Base-by-base conservation (phyloP, 2,797 vertebrate genomes). In the Spizella passerina region DNA sequence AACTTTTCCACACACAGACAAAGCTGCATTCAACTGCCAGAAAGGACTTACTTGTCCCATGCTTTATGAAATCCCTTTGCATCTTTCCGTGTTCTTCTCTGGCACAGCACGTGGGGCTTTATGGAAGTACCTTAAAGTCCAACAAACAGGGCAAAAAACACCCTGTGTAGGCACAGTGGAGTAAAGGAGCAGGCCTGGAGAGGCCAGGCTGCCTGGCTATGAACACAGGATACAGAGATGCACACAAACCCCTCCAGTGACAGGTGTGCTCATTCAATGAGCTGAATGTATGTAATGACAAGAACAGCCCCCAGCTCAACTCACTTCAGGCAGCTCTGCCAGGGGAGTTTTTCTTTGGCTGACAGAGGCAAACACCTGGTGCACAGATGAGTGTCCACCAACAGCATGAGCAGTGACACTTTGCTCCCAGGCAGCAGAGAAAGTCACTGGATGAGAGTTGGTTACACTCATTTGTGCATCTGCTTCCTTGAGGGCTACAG, bases 111-210 rank as follows among this genome's bases (percentile, higher is more conserved):
- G 43, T 0, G 0, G 9, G 10, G 16, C 38, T 63, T 85, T 49
- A 29, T 88, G 53, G 64, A 86, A 84, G 17, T 9, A 30, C n/a
- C 47, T 69, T 30, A 10, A 70, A 76, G 19, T 21, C 56, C 47
- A 86, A 39, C 14, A n/a, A 55, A 43, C 0, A 1, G 10, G 14
- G 6, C 7, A 29, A 10, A 63, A 66, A 64, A 12, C 36, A 16
- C 0, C 2, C n/a, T 29, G 20, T 26, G 7, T 4, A 78, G 72
- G 52, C 10, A 2, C 29, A 63, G 14, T 3, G 69, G 24, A 66
- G 57, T 22, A 32, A 84, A 73, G 69, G 8, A 64, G 56, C 0
- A 2, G 86, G 39, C 38, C 56, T 65, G n/a, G 32, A 75, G 70
- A 38, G 34, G 41, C 10, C 60, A 60, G 29, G 22, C 32, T 83